Evolutionary conservation across 1,140 invertebrate species (phyloP), one percentile per base, ranked within the genome.

Genomic region (Panonychus citri): DNA sequence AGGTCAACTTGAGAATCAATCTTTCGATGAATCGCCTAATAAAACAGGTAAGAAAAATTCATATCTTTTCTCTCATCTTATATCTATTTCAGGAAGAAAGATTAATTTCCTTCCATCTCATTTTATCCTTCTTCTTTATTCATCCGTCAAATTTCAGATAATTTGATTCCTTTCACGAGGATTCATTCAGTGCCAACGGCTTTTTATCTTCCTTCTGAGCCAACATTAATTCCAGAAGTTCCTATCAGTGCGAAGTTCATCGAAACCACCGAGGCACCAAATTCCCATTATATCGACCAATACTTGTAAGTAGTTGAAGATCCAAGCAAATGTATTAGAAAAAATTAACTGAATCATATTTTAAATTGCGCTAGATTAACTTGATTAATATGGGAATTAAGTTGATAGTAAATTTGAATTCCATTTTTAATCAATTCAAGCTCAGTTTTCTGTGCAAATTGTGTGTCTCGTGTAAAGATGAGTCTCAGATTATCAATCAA

Each of bases 241-340:
- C 55, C 55, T 25, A 57, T 57, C 10, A 27, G 51, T 26, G 55
- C 48, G 3, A 57, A 57, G 42, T 50, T 57, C 17, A 51, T 57
- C 4, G 26, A 57, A 39, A 27, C 48, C 21, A 28, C 30, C 19
- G 48, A 57, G 15, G 26, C 30, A 25, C 46, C 25, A 37, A 51
- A 21, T 26, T 21, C 48, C 5, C 21, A 50, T 25, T 57, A 46
- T 13, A 34, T 55, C 15, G 34, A 34, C 17, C 55, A 51, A 28
- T 57, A 58, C 34, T 24, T 59, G 25, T 46, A 24, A 46, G 43
- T 46, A 19, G 13, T 7, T 7, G 39, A 3, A 40, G 37, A 39
- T 17, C 7, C 37, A 40, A 3, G 13, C 19, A 2, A 40, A n/a
- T 40, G 13, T 3, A 13, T 40, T 40, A 2, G 7, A 40, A 40